phyloP scores from a whole-genome alignment of 2,797 vertebrate species.

The Alosa sapidissima region DNA sequence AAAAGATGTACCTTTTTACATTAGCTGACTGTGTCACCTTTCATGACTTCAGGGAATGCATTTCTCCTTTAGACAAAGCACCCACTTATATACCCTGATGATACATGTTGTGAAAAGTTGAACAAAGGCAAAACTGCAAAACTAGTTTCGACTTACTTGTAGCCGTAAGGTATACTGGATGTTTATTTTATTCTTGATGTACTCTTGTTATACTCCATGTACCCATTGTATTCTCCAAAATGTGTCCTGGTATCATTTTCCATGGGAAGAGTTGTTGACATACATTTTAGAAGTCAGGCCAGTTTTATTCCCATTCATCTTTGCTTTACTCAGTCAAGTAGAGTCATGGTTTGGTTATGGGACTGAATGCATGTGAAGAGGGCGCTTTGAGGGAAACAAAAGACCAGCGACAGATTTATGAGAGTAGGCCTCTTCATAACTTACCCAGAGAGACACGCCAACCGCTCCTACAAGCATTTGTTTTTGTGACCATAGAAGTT shows the following conservation, averaged over 20 bases:
- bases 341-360: neutral
- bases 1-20: constrained; percentile 4
- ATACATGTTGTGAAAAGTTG: constrained; percentile 7
- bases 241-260: neutral
- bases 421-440: constrained; percentile 11
- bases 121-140: neutral
- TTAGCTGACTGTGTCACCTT: neutral
- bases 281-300: neutral
- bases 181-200: constrained; percentile 8
- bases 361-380: neutral
- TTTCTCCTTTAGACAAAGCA: neutral
- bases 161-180: neutral
- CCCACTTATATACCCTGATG: neutral
- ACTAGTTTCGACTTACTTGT: constrained; percentile 11
- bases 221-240: neutral
- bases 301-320: neutral
- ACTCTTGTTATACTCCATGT: neutral
- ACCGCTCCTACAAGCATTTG: constrained; percentile 2
- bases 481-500: neutral
- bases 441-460: neutral
- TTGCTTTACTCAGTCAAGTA: constrained; percentile 1
- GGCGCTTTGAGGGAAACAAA: neutral
- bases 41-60: neutral
- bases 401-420: neutral
- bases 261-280: neutral